Conservation (phyloP, 2,888 invertebrate species). For the Lapara coniferarum region DNA sequence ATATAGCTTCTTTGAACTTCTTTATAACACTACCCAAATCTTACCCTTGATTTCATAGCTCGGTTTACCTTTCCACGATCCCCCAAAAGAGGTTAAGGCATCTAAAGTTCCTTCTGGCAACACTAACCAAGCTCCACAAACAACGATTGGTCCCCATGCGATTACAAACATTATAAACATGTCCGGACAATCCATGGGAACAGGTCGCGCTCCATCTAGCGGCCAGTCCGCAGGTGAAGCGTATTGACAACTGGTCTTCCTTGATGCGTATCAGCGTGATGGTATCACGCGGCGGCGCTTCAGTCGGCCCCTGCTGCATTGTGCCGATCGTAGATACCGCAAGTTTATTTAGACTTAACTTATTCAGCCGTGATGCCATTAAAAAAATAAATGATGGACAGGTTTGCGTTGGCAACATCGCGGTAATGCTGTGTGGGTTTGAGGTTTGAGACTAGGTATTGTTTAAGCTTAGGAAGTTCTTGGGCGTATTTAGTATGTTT, state of each 20-base stretch:
- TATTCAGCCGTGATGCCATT: conserved; percentile 76
- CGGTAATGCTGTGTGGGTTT: conserved; percentile 58
- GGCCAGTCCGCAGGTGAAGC: conserved; percentile 75
- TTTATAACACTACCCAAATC: too few species aligned
- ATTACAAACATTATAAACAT: conserved; percentile 68
- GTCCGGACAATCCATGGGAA: conserved; percentile 79
- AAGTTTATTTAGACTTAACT: conserved; percentile 81
- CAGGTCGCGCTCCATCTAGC: conserved; percentile 73
- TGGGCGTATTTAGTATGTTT: too few species aligned
- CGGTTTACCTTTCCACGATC: too few species aligned
- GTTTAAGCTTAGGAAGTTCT: too few species aligned
- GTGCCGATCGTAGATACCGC: conserved; percentile 77
- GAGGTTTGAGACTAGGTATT: too few species aligned
- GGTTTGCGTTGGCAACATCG: conserved; percentile 69
- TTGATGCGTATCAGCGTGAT: conserved; percentile 82
- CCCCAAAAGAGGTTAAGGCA: too few species aligned
- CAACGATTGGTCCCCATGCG: not conserved
- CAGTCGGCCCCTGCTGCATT: conserved; percentile 78
- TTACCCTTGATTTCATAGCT: too few species aligned
- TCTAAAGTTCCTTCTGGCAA: too few species aligned
- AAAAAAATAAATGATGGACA: conserved; percentile 71
- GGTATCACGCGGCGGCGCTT: conserved; percentile 79
- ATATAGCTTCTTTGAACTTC: too few species aligned
- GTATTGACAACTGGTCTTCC: conserved; percentile 84
- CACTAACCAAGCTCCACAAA: too few species aligned